Conservation (phyloP, 2,113 vertebrate genomes). For the Oryzias curvinotus region DNA sequence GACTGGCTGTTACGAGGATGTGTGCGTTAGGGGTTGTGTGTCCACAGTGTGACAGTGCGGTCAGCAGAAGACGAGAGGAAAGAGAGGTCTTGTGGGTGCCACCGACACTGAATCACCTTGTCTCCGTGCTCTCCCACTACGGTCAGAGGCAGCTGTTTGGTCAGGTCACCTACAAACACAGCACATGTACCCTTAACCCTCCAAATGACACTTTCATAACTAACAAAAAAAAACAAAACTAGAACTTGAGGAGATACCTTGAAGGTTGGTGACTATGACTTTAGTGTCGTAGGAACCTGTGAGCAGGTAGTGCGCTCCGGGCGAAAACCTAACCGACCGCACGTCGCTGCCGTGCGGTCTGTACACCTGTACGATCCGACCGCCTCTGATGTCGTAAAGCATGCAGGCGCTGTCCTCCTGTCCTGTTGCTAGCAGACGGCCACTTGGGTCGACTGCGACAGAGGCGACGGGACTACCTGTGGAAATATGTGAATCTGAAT, state of each 20-base stretch:
- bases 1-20: conserved; percentile 29
- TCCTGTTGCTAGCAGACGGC: conserved; percentile 92
- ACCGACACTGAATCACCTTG: conserved; percentile 98
- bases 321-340: conserved; percentile 94
- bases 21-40: conserved; percentile 84
- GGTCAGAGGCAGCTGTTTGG: conserved; percentile 91
- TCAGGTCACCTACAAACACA: conserved; percentile 78
- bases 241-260: conserved; percentile 78
- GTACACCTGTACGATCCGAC: conserved; percentile 95
- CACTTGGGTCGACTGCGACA: conserved; percentile 95
- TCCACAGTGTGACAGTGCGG: conserved; percentile 97
- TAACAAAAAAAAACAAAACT: background rate
- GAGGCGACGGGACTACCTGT: conserved; percentile 95
- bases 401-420: conserved; percentile 98
- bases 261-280: conserved; percentile 93
- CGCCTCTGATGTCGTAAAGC: conserved; percentile 96
- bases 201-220: rapidly evolving
- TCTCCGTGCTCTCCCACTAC: conserved; percentile 93
- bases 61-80: conserved; percentile 98
- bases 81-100: conserved; percentile 96
- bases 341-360: conserved; percentile 92
- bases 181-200: background rate
- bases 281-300: conserved; percentile 97
- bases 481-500: background rate
- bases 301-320: conserved; percentile 94